Evolutionary conservation across 2,797 vertebrate genomes (phyloP), one percentile per base, ranked within the genome.

Genomic region (Synanceia verrucosa): DNA sequence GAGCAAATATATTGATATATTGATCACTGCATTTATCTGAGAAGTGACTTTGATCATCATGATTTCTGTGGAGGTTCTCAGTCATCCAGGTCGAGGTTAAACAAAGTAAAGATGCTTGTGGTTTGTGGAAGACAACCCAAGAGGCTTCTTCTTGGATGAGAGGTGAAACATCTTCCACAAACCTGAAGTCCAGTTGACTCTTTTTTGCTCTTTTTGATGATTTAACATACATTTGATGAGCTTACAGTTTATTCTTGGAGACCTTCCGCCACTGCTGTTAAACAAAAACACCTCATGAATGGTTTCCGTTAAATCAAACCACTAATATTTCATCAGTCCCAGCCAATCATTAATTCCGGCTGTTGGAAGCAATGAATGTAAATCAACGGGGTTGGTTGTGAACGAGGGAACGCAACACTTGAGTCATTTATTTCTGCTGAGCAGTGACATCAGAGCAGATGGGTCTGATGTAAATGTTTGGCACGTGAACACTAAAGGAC

Each of bases 381-480:
- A 73, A 74, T 61, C 46, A 70, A 13, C 52, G 4, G 46, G 28
- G 36, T 59, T 7, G 2, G 21, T 23, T 51, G 48, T 65, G 46
- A 70, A 57, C 21, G 65, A 76, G 44, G 83, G 51, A 78, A 59
- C 43, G 82, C 64, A 58, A 82, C 81, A 83, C 61, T 67, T 81
- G 11, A 56, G 65, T 80, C 70, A 64, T 86, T 86, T 85, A 74
- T 83, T 88, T 73, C 37, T 74, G 50, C 70, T 60, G 41, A 41
- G 52, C 18, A 5, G 44, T 86, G 84, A 88, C 73, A 82, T 85
- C 79, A 85, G 70, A 80, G 81, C 79, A 82, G 84, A 88, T 82
- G 82, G 73, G 28, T 60, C 65, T 84, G 81, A 86, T 63, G 77
- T 77, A 69, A 76, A 80, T 9, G 48, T 71, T 86, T 86, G 80